Conservation (phyloP, 2,113 vertebrate species). For the Riparia riparia region DNA sequence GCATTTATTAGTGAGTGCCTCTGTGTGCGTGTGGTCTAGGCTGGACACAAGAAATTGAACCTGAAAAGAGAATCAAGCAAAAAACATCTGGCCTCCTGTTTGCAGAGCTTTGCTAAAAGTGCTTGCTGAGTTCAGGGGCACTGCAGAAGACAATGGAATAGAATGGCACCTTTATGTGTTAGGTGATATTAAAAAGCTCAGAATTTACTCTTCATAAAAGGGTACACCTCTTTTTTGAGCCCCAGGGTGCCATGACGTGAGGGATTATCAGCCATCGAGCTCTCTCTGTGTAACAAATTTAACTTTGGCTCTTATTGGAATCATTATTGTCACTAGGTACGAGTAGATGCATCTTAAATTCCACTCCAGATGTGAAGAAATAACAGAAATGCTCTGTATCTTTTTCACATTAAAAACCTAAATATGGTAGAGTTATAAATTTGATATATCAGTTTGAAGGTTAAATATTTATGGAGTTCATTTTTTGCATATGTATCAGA, state of each 20-base stretch:
- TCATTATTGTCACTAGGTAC: not conserved
- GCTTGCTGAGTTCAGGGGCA: not conserved
- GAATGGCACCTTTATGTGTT: not conserved
- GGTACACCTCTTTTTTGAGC: not conserved
- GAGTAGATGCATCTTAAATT: not conserved
- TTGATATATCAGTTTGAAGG: not conserved
- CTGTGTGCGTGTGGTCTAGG: not conserved
- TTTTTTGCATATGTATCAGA: not conserved
- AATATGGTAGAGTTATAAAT: not conserved
- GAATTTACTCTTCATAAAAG: not conserved
- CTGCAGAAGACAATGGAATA: not conserved
- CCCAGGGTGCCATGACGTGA: not conserved
- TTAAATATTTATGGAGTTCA: not conserved
- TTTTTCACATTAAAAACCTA: not conserved
- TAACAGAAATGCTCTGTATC: not conserved
- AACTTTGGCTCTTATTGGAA: not conserved
- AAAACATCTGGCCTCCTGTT: not conserved
- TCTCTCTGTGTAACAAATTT: not conserved
- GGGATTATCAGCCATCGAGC: not conserved
- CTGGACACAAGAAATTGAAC: not conserved
- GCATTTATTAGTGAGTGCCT: not conserved
- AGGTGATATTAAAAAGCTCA: not conserved
- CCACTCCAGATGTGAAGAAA: not conserved
- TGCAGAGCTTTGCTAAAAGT: not conserved
- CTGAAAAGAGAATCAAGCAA: not conserved